Evolutionary conservation across 2,888 invertebrate species (phyloP).

Genomic region (Saturnia pavonia): DNA sequence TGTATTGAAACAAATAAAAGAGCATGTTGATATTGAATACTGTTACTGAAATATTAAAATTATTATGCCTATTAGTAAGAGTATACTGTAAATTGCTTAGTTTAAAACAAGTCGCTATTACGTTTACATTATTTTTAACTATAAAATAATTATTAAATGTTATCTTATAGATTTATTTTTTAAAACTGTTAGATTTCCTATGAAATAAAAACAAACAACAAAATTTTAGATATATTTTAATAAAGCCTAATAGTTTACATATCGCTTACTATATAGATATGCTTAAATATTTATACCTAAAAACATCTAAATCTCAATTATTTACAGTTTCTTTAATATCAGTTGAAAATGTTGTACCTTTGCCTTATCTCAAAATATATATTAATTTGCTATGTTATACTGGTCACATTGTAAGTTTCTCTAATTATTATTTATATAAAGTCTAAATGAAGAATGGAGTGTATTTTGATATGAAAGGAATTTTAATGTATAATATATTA

Average conservation of each 20-base stretch:
- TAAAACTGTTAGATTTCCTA: background rate
- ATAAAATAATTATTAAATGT: background rate
- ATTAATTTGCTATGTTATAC: background rate
- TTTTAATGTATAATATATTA: background rate
- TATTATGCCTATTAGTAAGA: background rate
- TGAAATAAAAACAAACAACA: background rate
- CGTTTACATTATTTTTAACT: background rate
- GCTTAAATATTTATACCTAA: background rate
- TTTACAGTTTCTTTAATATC: background rate
- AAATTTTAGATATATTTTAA: background rate
- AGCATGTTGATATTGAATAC: background rate
- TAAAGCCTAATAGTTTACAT: background rate
- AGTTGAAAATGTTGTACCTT: background rate
- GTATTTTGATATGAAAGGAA: background rate
- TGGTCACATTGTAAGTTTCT: background rate
- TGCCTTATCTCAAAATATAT: background rate
- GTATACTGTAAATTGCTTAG: background rate
- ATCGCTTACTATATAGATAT: background rate
- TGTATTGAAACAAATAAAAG: constrained; percentile 1
- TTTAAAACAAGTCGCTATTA: background rate
- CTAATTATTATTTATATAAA: background rate
- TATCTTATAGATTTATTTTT: background rate
- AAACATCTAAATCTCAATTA: background rate
- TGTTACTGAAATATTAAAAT: background rate
- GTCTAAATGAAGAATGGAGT: background rate